Percentiles rank a stretch among this genome's conserved stretches.
Evolutionary conservation across 1,140 invertebrate species (phyloP).

Genomic region (Danaus melanippus): DNA sequence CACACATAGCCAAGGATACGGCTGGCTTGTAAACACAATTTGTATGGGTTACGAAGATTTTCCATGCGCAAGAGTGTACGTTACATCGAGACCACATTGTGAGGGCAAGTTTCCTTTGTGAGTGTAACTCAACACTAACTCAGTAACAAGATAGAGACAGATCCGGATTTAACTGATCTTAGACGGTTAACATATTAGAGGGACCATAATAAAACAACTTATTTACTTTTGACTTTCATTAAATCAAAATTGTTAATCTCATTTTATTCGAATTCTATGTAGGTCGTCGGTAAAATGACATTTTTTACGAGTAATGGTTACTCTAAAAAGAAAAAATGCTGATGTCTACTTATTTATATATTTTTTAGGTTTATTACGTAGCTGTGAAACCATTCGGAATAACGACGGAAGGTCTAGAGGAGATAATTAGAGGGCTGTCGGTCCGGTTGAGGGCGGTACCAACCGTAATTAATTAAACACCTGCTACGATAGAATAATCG

Average conservation of each 20-base stretch:
- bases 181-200: conserved; percentile 24
- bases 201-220: too few relatives aligned
- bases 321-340: too few relatives aligned
- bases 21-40: too few relatives aligned
- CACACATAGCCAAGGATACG: too few relatives aligned
- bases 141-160: conserved; percentile 43
- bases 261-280: too few relatives aligned
- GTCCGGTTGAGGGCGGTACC: conserved; percentile 17
- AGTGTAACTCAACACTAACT: conserved; percentile 40
- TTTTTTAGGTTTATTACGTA: neutral
- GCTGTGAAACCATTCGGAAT: conserved; percentile 15
- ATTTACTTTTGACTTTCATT: too few relatives aligned
- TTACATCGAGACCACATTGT: conserved; percentile 42
- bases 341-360: neutral
- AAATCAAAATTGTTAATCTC: too few relatives aligned
- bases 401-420: conserved; percentile 11
- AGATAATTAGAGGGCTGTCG: conserved; percentile 36
- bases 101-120: conserved; percentile 47
- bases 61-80: conserved; percentile 34
- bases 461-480: conserved; percentile 51
- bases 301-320: too few relatives aligned
- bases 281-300: too few relatives aligned
- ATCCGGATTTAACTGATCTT: conserved; percentile 40
- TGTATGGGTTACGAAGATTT: conserved; percentile 10
- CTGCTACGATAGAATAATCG: conserved; percentile 38